These are phyloP conservation scores for Criorhina ranunculi DNA, from an alignment of 2,888 invertebrate species.

Conservation along the genomic window DNA sequence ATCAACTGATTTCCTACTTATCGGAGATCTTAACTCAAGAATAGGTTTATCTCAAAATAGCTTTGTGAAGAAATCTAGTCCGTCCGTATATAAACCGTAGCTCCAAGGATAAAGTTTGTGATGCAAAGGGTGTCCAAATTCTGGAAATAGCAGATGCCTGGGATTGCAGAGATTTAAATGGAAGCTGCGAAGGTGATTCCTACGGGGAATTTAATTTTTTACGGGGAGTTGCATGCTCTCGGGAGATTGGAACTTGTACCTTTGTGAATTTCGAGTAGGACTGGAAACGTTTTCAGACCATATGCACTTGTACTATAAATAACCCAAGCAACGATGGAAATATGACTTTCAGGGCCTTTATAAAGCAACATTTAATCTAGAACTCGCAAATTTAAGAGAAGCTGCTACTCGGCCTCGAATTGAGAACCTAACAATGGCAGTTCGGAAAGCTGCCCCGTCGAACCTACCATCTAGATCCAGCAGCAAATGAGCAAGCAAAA, in stretches of 20 bases:
- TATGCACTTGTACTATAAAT: neutral
- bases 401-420: neutral
- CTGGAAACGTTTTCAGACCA: too few species aligned
- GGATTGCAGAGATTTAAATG: neutral
- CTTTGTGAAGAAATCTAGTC: too few species aligned
- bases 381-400: neutral
- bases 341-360: neutral
- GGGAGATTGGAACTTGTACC: slow-evolving; percentile 6
- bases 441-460: neutral
- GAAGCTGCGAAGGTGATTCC: too few species aligned
- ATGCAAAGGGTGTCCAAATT: neutral
- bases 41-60: neutral
- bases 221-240: slow-evolving; percentile 26
- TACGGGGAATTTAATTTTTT: neutral
- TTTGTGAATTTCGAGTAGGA: slow-evolving; percentile 11
- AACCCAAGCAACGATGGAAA: neutral
- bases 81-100: neutral
- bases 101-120: slow-evolving; percentile 4
- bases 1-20: neutral
- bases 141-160: slow-evolving; percentile 10
- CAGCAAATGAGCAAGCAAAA: neutral
- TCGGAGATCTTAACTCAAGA: neutral
- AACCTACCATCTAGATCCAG: neutral
- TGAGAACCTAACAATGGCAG: neutral
- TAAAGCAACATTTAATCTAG: neutral